Evolutionary conservation across 2,797 vertebrate genomes (phyloP).

Genomic region (Peromyscus attwateri): DNA sequence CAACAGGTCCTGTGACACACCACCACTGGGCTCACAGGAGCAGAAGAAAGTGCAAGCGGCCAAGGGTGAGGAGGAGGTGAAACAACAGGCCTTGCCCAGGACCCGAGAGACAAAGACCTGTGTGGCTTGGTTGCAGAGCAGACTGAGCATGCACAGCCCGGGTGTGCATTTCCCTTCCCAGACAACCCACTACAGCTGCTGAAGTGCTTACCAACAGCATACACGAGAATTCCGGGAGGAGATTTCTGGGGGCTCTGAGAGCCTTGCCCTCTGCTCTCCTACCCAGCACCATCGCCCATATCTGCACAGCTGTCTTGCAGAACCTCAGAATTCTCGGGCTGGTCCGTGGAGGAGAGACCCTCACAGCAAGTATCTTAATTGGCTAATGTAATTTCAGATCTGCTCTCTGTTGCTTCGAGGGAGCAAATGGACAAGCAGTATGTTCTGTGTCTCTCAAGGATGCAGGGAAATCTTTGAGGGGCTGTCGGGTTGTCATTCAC

Average conservation of each 20-base stretch:
- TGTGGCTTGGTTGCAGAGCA: background rate
- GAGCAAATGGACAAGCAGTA: background rate
- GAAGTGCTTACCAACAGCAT: background rate
- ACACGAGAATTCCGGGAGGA: background rate
- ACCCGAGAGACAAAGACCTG: background rate
- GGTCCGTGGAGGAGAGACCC: background rate
- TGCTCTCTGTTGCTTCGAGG: background rate
- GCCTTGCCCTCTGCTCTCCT: background rate
- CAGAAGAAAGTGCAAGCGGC: background rate
- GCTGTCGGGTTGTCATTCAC: background rate
- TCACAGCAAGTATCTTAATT: too few relatives aligned
- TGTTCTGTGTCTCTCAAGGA: background rate
- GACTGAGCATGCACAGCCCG: background rate
- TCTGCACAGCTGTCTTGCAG: background rate
- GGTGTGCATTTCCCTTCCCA: background rate
- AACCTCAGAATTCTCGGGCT: background rate
- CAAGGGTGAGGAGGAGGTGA: background rate
- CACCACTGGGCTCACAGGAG: background rate
- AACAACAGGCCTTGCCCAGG: background rate
- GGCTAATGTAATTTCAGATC: background rate
- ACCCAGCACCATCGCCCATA: fast-evolving
- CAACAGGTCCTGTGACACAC: background rate
- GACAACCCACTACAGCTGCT: background rate
- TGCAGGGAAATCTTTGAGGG: background rate
- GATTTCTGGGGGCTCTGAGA: background rate